Evolutionary conservation across 2,797 vertebrate species (phyloP), one percentile per base, ranked within the genome.

Genomic region (Labroides dimidiatus): DNA sequence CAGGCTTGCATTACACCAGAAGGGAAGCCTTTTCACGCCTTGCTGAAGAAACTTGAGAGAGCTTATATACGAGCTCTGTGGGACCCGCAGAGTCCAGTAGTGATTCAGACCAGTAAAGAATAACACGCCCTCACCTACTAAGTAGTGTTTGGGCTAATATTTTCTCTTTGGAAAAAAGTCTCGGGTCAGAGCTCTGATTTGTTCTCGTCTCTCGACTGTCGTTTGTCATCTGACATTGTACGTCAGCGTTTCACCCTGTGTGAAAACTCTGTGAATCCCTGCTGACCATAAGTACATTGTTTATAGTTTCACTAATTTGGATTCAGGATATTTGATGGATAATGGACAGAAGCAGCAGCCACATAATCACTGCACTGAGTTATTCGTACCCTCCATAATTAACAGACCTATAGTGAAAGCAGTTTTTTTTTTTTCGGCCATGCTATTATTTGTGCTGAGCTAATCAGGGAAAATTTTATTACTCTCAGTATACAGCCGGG

Each of bases 41-140:
- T 78, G 87, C 90, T 87, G 85, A 57, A 79, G 91, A 88, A 91
- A 91, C 84, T 86, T 78, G 84, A 92, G 90, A 88, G 86, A 90
- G 91, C 91, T 93, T 91, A 85, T 88, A 90, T 93, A 94, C 77
- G 90, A 91, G 89, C 90, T 92, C 89, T 91, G 81, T 83, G 93
- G 92, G 92, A 93, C 90, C 82, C 52, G 52, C 69, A 64, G 86
- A 88, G 89, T 89, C 84, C 90, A 87, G 84, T 84, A 86, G 91
- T 92, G 91, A 93, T 92, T 94, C 84, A 87, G 72, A 84, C 85
- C 51, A 71, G 86, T 91, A 80, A 93, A 91, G 84, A 94, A 94
- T 92, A 93, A 94, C 93, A 95, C 89, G 72, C 82, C 84, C 84
- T 88, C 91, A 89, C 83, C 87, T 90, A 90, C 91, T 93, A 93